Base-by-base conservation (phyloP, 1,140 invertebrate species). In the Schmidtea mediterranea region DNA sequence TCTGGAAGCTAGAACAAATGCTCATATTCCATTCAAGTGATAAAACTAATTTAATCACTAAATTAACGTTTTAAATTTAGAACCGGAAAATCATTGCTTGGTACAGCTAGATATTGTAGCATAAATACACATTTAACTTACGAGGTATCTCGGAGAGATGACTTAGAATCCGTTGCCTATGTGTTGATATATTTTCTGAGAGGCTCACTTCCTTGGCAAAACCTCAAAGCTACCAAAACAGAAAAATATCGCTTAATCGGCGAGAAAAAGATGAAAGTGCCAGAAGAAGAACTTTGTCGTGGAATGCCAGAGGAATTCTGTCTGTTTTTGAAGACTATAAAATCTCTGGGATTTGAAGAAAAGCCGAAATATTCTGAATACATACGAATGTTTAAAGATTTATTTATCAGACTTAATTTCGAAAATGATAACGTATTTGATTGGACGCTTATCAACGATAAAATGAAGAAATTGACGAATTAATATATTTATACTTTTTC, bases 111-210 rank as follows among this genome's bases (percentile, higher is more conserved):
- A 32, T 32, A 32, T 10, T 32, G 26, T 10, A 32, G 26, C 10
- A 32, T 32, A 32, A 32, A 32, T 32, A 10, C 10, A 32, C 26
- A 32, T 32, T 6, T 90, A 56, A 86, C 84, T 54, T 72, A 70
- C 55, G 65, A 67, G 52, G 65, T 69, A 48, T 69, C 74, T 59
- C 78, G 83, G 54, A 72, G 84, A 53, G 86, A 92, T 68, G 84
- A 92, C 59, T 82, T 92, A 80, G 84, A 90, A 66, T 89, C 83
- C 1, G 23, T 59, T 1, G 59, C 49, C 3, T 89, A 98, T 72
- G 97, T 98, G 89, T 97, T 98, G 72, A 95, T 98, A 89, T 97
- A 98, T 73, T 98, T 98, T 71, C 72, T 97, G 61, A 74, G 89
- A 59, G 90, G 90, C 55, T 90, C 82, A 61, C 73, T 99, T 65